A percentile compares a stretch with the other conserved stretches of the same genome.
These are phyloP conservation scores for Ceratothoa steindachneri DNA, from an alignment of 2,888 invertebrate genomes.

Conservation along the genomic window DNA sequence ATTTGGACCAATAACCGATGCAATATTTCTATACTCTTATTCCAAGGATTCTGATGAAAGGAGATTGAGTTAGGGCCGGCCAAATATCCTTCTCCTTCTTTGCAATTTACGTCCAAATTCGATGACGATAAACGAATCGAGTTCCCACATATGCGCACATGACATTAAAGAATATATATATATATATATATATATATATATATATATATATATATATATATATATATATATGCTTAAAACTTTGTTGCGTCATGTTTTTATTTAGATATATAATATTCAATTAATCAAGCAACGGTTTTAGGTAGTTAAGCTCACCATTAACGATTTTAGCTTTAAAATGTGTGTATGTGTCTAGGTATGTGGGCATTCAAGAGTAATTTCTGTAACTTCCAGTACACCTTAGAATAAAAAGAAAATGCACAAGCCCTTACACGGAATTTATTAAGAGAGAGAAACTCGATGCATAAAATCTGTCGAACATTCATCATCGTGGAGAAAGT, in stretches of 20 bases:
- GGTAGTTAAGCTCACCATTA: no score
- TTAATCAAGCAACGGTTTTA: no score
- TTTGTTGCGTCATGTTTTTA: no score
- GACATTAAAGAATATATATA: not conserved
- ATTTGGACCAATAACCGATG: constrained; percentile 12
- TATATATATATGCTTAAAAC: not conserved
- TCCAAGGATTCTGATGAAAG: constrained; percentile 7
- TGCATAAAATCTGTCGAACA: no score
- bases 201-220: not conserved
- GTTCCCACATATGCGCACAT: not conserved
- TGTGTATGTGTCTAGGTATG: not conserved
- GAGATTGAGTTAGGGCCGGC: not conserved
- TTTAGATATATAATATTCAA: no score
- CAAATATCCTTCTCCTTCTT: not conserved
- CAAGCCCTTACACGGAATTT: no score
- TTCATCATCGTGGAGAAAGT: no score
- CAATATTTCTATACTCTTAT: constrained; percentile 5
- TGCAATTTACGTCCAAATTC: not conserved
- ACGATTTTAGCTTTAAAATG: no score
- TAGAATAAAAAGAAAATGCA: no score
- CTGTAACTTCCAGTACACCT: no score
- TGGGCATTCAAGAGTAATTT: not conserved
- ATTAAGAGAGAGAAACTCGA: no score
- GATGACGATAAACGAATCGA: not conserved
- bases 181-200: not conserved